Conservation (phyloP, 2,113 vertebrate genomes). For the Chrysemys picta region DNA sequence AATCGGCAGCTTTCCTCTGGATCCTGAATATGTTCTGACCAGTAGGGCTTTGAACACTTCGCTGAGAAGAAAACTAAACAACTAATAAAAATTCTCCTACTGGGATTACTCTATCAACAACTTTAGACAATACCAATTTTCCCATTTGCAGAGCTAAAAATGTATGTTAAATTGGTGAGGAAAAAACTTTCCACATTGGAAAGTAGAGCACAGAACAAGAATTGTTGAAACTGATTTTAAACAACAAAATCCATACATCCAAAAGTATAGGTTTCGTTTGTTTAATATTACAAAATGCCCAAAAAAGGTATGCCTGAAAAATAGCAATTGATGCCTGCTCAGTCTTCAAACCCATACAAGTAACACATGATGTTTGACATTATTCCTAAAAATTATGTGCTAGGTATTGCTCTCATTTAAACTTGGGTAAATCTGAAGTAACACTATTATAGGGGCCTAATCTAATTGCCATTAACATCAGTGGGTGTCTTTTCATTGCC, state of each 20-base stretch:
- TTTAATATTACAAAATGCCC: neutral
- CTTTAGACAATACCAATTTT: constrained; percentile 49
- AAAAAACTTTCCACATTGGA: constrained; percentile 32
- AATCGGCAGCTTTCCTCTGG: constrained; percentile 25
- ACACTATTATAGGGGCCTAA: neutral
- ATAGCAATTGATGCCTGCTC: neutral
- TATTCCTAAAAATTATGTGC: neutral
- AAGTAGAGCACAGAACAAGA: constrained; percentile 12
- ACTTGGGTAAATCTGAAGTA: neutral
- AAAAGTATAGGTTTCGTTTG: neutral
- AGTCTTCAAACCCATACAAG: neutral
- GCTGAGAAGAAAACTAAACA: constrained; percentile 27
- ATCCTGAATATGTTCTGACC: constrained; percentile 10
- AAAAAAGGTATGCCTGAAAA: neutral
- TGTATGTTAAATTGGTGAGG: neutral
- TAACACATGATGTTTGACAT: neutral
- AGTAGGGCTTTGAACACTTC: constrained; percentile 33
- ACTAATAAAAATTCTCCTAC: constrained; percentile 25
- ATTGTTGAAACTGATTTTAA: neutral
- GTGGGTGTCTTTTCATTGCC: neutral
- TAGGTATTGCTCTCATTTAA: neutral
- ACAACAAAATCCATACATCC: neutral
- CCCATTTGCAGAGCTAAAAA: constrained; percentile 17
- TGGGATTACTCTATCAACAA: constrained; percentile 46
- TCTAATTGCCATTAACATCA: neutral